These are phyloP conservation scores for Shargacucullia verbasci DNA, from an alignment of 2,888 invertebrate genomes.

Conservation along the genomic window DNA sequence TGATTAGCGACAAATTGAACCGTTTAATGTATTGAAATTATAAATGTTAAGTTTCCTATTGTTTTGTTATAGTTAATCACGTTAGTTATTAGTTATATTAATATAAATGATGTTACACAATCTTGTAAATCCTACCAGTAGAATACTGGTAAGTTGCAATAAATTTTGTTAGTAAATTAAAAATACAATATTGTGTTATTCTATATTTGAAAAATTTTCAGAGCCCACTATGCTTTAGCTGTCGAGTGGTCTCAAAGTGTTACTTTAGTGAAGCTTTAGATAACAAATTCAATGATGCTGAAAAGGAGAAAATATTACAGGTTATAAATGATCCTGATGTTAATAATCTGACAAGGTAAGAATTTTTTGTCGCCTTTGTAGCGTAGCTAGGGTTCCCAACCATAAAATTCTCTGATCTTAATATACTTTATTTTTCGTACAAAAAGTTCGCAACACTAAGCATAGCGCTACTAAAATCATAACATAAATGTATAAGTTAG, in stretches of 20 bases:
- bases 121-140: slow-evolving; percentile 22
- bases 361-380: not conserved
- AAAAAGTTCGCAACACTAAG: no score
- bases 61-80: no score
- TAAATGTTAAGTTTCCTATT: no score
- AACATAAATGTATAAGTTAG: no score
- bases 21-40: no score
- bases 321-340: slow-evolving; percentile 74
- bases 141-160: slow-evolving; percentile 21
- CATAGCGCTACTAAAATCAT: no score
- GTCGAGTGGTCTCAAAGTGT: slow-evolving; percentile 51
- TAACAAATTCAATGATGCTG: slow-evolving; percentile 72
- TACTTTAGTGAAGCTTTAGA: slow-evolving; percentile 66
- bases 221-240: slow-evolving; percentile 45
- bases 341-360: slow-evolving; percentile 73
- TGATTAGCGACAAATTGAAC: no score
- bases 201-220: slow-evolving; percentile 47
- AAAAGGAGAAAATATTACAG: slow-evolving; percentile 78
- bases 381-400: no score
- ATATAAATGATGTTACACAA: slow-evolving; percentile 31
- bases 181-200: not conserved
- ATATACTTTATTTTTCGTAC: no score
- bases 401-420: no score
- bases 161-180: not conserved
- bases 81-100: no score